Evolutionary conservation across 2,113 vertebrate genomes (phyloP).

Genomic region (Arizona elegans): DNA sequence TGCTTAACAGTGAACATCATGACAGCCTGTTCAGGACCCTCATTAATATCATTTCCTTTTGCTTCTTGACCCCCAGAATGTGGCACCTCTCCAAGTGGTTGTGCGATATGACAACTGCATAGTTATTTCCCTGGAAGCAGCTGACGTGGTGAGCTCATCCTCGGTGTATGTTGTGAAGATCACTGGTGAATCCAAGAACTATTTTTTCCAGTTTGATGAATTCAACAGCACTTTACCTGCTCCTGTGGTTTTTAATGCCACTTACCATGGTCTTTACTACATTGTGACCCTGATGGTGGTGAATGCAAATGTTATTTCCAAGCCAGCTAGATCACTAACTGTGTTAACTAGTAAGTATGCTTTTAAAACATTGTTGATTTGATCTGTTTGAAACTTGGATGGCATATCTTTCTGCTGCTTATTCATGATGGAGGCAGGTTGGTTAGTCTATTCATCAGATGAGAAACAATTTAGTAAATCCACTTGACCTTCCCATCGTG

Average conservation of each 20-base stretch:
- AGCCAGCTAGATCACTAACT: constrained; percentile 75
- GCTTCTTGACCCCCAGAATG: constrained; percentile 65
- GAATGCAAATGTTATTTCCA: constrained; percentile 75
- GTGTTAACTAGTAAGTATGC: constrained; percentile 87
- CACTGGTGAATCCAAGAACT: constrained; percentile 83
- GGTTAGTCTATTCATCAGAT: neutral
- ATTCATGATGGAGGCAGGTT: neutral
- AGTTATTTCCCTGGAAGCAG: constrained; percentile 75
- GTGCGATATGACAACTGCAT: constrained; percentile 78
- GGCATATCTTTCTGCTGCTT: neutral
- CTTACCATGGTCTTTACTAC: constrained; percentile 87
- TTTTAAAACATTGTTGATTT: neutral
- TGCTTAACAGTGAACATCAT: neutral
- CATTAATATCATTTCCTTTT: constrained; percentile 21
- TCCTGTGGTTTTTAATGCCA: constrained; percentile 82
- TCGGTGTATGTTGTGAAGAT: constrained; percentile 85
- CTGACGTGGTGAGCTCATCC: constrained; percentile 77
- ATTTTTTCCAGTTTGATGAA: constrained; percentile 81
- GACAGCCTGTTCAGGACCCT: neutral
- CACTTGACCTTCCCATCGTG: neutral
- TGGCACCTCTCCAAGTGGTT: constrained; percentile 74
- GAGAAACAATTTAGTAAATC: neutral
- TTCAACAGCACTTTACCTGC: constrained; percentile 73
- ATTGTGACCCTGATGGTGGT: constrained; percentile 80
- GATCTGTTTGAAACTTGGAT: neutral